phyloP scores from a whole-genome alignment of 92 coral and sea anemone genomes.

The Porites cylindrica region DNA sequence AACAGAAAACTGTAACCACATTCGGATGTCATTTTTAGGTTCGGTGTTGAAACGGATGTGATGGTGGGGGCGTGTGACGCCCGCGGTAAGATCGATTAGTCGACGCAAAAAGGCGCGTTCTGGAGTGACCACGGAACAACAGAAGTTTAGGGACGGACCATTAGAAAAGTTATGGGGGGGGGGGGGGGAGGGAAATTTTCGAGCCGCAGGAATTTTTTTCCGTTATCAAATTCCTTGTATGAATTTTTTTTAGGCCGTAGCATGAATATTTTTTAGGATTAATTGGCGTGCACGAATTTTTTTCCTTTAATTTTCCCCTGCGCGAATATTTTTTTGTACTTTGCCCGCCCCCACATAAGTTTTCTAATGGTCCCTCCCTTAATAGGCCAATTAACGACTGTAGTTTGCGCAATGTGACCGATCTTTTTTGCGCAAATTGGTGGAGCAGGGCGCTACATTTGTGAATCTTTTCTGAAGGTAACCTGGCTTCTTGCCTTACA shows the following conservation, averaged over 20 bases:
- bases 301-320: too few species aligned
- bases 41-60: conserved; percentile 5
- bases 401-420: conserved; percentile 51
- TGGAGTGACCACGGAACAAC: conserved; percentile 42
- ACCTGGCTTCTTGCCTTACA: background rate
- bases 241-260: too few species aligned
- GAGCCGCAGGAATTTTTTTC: too few species aligned
- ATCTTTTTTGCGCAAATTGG: conserved; percentile 18
- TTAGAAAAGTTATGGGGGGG: too few species aligned
- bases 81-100: conserved; percentile 55
- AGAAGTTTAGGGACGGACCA: conserved; percentile 5
- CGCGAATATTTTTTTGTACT: too few species aligned
- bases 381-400: conserved; percentile 57
- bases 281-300: too few species aligned
- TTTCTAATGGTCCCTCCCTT: too few species aligned
- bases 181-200: too few species aligned
- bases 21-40: conserved; percentile 1
- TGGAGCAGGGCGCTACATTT: conserved; percentile 43
- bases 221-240: too few species aligned
- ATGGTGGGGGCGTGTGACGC: conserved; percentile 28
- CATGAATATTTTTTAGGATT: too few species aligned
- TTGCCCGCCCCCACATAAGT: too few species aligned
- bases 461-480: conserved; percentile 18
- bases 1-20: conserved; percentile 41
- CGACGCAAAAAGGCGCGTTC: conserved; percentile 60